Evolutionary conservation across 2,797 vertebrate genomes (phyloP), one percentile per base, ranked within the genome.

Genomic region (Cynodonichthys magdalenae): DNA sequence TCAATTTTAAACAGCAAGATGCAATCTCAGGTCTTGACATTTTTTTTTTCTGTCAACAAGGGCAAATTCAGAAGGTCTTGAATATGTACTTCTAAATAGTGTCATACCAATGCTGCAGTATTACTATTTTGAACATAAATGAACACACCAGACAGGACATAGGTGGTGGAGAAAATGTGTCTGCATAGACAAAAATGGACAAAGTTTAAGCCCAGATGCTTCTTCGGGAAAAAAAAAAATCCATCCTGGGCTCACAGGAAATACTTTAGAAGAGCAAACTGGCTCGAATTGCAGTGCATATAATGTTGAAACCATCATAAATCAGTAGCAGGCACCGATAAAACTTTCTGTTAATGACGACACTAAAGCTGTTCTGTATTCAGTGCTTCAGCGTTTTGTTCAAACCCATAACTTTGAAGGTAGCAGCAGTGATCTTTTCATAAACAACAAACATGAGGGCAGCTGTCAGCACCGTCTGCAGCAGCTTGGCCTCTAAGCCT

Each of bases 391-490:
- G 72, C 36, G 90, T 92, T 75, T 68, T 85, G 51, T 90, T 91
- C 50, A 94, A 59, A 58, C 93, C 89, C 94, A 94, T 94, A 70
- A 94, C 64, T 81, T 71, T 93, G 76, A 95, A 94, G 41, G 92
- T 94, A 7, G 84, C 88, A 0, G 87, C 64, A 0, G 92, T 81
- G 66, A 95, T 93, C 87, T 94, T 95, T 85, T 95, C 94, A 5
- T 95, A 95, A 53, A 94, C 84, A 10, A 95, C 92, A 24, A 94
- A 94, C 94, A 94, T 94, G 75, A 95, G 94, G 4, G 93, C 94
- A 0, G 94, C 93, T 0, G 94, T 94, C 79, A 94, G 84, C 2
- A 95, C 93, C 0, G 94, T 95, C 91, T 95, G 94, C 3, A 94
- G 90, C 56, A 94, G 87, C 76, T 95, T 95, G 53, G 94, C 93